Percentiles rank a stretch among this genome's conserved stretches.
Evolutionary conservation across 2,888 invertebrate genomes (phyloP).

Genomic region (Synanthedon tipuliformis): DNA sequence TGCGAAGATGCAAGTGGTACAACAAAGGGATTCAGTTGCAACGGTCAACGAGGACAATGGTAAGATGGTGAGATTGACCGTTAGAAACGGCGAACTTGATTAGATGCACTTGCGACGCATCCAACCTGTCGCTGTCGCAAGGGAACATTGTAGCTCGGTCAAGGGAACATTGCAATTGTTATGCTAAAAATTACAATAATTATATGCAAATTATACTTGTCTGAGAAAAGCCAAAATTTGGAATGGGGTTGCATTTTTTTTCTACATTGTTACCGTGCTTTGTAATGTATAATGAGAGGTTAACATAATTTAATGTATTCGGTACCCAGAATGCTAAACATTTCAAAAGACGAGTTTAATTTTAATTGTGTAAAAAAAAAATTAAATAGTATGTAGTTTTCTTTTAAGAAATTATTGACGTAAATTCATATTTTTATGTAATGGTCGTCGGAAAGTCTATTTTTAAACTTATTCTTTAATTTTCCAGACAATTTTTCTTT

Average conservation of each 20-base stretch:
- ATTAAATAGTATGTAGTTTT: no score
- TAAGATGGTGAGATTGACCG: constrained; percentile 30
- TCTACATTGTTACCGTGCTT: constrained; percentile 6
- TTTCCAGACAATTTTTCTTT: no score
- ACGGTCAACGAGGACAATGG: constrained; percentile 27
- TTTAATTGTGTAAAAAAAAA: no score
- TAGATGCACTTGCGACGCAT: constrained; percentile 43
- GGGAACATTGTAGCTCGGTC: constrained; percentile 33
- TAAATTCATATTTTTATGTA: no score
- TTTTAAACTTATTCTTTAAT: no score
- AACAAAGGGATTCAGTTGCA: constrained; percentile 19
- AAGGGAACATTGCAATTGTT: constrained; percentile 28
- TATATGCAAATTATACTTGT: constrained; percentile 42
- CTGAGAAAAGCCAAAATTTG: constrained; percentile 7
- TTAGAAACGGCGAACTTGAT: constrained; percentile 27
- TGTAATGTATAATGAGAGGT: neutral
- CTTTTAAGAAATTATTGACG: no score
- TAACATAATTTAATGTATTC: no score
- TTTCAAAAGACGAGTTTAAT: no score
- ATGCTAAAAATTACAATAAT: constrained; percentile 53
- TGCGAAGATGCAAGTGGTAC: constrained; percentile 25
- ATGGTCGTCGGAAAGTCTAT: no score
- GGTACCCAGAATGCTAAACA: no score
- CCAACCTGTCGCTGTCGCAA: constrained; percentile 37
- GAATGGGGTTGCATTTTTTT: constrained; percentile 22